Conservation (phyloP, 2,113 vertebrate species). For the Meleagris gallopavo region DNA sequence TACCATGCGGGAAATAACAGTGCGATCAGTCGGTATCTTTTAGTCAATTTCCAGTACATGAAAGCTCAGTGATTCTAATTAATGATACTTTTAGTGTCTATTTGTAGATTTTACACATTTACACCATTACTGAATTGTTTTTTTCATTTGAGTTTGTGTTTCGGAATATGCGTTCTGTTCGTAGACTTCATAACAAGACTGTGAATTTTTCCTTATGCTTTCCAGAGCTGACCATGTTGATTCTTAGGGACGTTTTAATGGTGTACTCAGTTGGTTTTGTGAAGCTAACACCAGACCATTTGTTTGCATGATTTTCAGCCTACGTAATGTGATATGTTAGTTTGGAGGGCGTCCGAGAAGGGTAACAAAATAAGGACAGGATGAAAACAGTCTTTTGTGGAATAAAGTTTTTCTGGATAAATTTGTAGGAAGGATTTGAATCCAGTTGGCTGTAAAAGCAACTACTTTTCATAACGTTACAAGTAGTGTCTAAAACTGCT, state of each 20-base stretch:
- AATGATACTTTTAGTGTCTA: neutral
- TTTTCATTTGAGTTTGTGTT: neutral
- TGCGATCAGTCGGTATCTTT: neutral
- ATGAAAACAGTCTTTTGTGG: neutral
- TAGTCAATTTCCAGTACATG: neutral
- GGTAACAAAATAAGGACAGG: neutral
- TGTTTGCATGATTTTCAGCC: neutral
- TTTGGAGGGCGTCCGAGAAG: neutral
- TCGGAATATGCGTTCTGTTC: neutral
- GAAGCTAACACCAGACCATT: neutral
- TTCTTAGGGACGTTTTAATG: neutral
- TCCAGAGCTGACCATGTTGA: accelerated
- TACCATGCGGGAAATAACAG: neutral
- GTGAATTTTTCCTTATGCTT: neutral
- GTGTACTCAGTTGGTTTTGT: neutral
- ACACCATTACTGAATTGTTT: neutral
- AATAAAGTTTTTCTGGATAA: neutral
- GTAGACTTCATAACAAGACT: neutral
- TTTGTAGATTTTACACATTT: neutral
- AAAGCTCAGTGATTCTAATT: neutral
- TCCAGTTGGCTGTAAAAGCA: neutral
- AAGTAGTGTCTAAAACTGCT: neutral
- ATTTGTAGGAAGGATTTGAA: neutral
- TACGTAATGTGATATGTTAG: neutral
- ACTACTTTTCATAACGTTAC: neutral